Evolutionary conservation across 2,797 vertebrate genomes (phyloP), one percentile per base, ranked within the genome.

Genomic region (Microctenopoma stevenorrisi): DNA sequence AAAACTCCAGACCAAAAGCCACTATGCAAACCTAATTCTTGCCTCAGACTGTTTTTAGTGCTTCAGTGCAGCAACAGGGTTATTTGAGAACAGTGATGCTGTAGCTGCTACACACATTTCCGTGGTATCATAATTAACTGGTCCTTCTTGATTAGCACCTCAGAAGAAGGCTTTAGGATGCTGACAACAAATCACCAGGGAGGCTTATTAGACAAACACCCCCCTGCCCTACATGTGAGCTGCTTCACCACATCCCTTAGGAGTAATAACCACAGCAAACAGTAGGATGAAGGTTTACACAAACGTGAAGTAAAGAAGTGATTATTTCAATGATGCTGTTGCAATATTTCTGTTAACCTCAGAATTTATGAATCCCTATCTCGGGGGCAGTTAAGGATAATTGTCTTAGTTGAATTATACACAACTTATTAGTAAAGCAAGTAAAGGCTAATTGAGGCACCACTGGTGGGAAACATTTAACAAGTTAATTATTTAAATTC

Each of bases 161-260:
- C 43, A 64, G 72, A 37, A 66, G 28, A 52, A 16, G 43, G 52
- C 37, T 57, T 38, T 50, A 26, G 25, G 37, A 48, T n/a, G 26
- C 38, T 35, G n/a, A 30, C 43, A 53, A 49, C 56, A 66, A 56
- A 72, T 70, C 50, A 56, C 43, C 7, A 0, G 11, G 30, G 57
- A 66, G 48, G 52, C 79, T 74, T 47, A 52, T 61, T 47, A 57
- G 53, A 58, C 30, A 74, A n/a, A 47, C 64, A 48, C 48, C 63
- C 37, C 37, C 50, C 30, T 28, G 26, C 28, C 25, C 18, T 52
- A 43, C 26, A 59, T 53, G 22, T 58, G 37, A 44, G 40, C 60
- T 48, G 47, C 48, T 46, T 49, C 52, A 48, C 26, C 30, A 11
- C 14, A 48, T 71, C 57, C 59, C 49, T 51, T n/a, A 47, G 40